Conservation (phyloP, 2,797 vertebrate species). For the Sebastolobus altivelis region DNA sequence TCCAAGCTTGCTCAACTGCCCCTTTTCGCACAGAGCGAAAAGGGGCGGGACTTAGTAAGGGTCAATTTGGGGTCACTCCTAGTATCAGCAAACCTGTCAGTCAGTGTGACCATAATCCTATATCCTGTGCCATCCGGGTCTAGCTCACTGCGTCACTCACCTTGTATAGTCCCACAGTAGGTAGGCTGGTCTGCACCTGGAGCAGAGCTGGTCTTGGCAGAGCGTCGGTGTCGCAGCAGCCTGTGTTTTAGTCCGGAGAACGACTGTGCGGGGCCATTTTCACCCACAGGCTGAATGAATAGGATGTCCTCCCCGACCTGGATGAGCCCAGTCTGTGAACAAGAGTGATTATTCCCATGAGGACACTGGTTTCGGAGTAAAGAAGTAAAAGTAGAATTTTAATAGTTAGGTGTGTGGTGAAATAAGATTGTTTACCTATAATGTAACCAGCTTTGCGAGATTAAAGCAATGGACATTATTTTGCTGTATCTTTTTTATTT, state of each 20-base stretch:
- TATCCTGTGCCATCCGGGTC: not conserved
- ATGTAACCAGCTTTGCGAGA: not conserved
- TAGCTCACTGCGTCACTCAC: constrained; percentile 79
- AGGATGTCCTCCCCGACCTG: constrained; percentile 89
- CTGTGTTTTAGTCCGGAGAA: constrained; percentile 89
- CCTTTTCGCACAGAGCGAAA: too few species aligned
- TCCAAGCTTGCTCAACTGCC: too few species aligned
- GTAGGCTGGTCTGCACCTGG: constrained; percentile 13
- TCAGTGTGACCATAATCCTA: not conserved
- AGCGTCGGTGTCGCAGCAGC: constrained; percentile 81
- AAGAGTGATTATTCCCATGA: not conserved
- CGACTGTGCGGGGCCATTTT: constrained; percentile 63
- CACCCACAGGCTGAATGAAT: constrained; percentile 89
- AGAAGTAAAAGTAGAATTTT: not conserved
- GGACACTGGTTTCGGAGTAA: not conserved
- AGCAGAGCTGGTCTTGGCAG: constrained; percentile 38
- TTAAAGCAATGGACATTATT: not conserved
- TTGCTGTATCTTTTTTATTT: not conserved
- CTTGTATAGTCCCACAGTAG: constrained; percentile 87
- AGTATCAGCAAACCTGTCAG: not conserved
- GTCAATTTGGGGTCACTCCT: not conserved
- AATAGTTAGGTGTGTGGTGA: not conserved
- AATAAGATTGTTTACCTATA: not conserved
- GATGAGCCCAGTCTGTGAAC: constrained; percentile 89
- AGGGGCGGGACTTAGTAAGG: too few species aligned